phyloP scores from a whole-genome alignment of 1,140 invertebrate species.

The Drosophila neocordata region DNA sequence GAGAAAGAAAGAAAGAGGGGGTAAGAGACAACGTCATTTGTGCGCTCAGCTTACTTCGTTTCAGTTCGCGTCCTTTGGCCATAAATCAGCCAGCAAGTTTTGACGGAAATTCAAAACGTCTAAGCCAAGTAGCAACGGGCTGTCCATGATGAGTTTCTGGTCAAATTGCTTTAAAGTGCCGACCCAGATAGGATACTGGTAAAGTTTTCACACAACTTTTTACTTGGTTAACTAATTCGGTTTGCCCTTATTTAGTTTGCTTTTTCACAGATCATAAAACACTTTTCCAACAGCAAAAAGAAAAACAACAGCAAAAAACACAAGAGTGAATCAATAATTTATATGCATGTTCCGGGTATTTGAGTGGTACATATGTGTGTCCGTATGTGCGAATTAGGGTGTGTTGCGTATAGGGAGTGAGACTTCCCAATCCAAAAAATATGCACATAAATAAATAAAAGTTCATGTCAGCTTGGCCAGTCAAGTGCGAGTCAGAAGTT shows the following conservation, averaged over 20 bases:
- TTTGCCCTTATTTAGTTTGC: neutral
- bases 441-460: constrained; percentile 58
- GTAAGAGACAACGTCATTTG: constrained; percentile 13
- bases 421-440: constrained; percentile 34
- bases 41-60: constrained; percentile 55
- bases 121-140: constrained; percentile 11
- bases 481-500: constrained; percentile 45
- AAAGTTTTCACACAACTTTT: neutral
- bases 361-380: constrained; percentile 29
- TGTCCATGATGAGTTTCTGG: constrained; percentile 8
- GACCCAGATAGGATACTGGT: neutral
- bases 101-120: constrained; percentile 69
- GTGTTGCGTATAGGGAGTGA: neutral
- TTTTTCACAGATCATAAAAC: constrained; percentile 7
- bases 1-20: neutral
- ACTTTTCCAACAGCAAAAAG: neutral
- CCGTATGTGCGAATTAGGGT: neutral
- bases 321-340: constrained; percentile 55
- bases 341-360: constrained; percentile 41
- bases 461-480: constrained; percentile 13
- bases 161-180: constrained; percentile 26
- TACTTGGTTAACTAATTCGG: constrained; percentile 7
- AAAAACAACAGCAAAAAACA: neutral
- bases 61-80: constrained; percentile 42
- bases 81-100: constrained; percentile 73